phyloP scores from a whole-genome alignment of 1,140 invertebrate genomes.

The Geopemphigus sp. region DNA sequence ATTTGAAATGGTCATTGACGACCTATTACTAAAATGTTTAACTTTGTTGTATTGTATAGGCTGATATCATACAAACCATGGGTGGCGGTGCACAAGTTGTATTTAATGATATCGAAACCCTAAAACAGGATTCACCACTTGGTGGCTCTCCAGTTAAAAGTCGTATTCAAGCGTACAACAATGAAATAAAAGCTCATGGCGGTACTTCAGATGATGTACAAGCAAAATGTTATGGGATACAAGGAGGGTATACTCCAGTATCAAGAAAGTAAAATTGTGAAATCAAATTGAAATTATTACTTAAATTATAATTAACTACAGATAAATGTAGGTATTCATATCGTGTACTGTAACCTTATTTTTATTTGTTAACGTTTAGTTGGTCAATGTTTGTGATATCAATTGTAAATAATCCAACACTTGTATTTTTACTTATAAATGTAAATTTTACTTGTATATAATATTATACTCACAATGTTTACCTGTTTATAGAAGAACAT shows the following conservation, averaged over 20 bases:
- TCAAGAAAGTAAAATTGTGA: slow-evolving; percentile 19
- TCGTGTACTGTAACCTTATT: too few relatives aligned
- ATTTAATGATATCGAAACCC: slow-evolving; percentile 90
- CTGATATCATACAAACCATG: slow-evolving; percentile 85
- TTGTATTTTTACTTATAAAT: slow-evolving; percentile 12
- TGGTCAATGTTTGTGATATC: slow-evolving; percentile 1
- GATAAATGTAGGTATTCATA: too few relatives aligned
- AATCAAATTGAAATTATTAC: background rate
- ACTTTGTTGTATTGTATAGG: slow-evolving; percentile 60
- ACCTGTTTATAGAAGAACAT: background rate
- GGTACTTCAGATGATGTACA: slow-evolving; percentile 7
- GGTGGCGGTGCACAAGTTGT: slow-evolving; percentile 92
- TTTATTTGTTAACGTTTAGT: background rate
- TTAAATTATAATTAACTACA: too few relatives aligned
- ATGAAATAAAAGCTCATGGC: slow-evolving; percentile 25
- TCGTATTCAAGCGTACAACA: slow-evolving; percentile 49
- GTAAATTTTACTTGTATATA: background rate
- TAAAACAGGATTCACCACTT: slow-evolving; percentile 80
- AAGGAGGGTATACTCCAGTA: slow-evolving; percentile 9
- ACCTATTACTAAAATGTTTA: background rate
- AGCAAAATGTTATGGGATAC: slow-evolving; percentile 37
- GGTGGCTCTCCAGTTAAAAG: slow-evolving; percentile 50
- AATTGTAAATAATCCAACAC: slow-evolving; percentile 1
- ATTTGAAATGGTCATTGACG: background rate
- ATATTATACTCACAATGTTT: background rate